Conservation (phyloP, 1,140 invertebrate genomes). For the Cecropterus lyciades region DNA sequence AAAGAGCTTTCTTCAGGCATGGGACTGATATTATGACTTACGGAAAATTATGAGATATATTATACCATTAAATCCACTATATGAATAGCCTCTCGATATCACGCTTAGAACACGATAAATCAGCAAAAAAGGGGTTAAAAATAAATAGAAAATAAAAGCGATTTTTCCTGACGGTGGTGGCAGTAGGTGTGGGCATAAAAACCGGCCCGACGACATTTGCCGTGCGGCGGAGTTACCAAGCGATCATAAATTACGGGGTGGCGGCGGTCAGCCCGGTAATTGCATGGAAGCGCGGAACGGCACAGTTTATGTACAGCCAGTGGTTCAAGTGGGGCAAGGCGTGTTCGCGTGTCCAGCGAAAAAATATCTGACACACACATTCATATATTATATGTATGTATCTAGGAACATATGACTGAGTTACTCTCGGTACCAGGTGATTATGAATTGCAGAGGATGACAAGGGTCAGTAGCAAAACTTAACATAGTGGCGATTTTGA, state of each 20-base stretch:
- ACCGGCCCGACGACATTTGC: constrained; percentile 56
- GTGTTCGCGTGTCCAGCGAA: too few species aligned
- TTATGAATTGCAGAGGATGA: neutral
- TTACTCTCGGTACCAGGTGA: neutral
- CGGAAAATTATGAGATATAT: too few species aligned
- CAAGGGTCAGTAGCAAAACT: too few species aligned
- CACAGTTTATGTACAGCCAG: constrained; percentile 35
- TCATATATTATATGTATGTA: too few species aligned
- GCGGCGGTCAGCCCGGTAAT: constrained; percentile 48
- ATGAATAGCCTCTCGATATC: neutral
- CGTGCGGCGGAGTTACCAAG: constrained; percentile 54
- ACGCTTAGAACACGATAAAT: constrained; percentile 14
- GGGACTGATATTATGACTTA: too few species aligned
- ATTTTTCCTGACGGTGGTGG: constrained; percentile 30
- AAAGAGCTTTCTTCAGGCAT: too few species aligned
- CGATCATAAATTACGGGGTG: constrained; percentile 68
- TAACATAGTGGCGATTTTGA: too few species aligned
- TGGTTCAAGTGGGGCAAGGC: constrained; percentile 28
- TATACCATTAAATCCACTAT: neutral
- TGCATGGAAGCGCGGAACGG: constrained; percentile 45
- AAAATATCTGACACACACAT: too few species aligned
- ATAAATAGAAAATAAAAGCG: constrained; percentile 36
- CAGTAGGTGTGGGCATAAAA: constrained; percentile 45
- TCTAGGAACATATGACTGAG: neutral
- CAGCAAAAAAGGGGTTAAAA: constrained; percentile 30